Evolutionary conservation across 2,888 invertebrate species (phyloP), one percentile per base, ranked within the genome.

Genomic region (Apotomis turbidana): DNA sequence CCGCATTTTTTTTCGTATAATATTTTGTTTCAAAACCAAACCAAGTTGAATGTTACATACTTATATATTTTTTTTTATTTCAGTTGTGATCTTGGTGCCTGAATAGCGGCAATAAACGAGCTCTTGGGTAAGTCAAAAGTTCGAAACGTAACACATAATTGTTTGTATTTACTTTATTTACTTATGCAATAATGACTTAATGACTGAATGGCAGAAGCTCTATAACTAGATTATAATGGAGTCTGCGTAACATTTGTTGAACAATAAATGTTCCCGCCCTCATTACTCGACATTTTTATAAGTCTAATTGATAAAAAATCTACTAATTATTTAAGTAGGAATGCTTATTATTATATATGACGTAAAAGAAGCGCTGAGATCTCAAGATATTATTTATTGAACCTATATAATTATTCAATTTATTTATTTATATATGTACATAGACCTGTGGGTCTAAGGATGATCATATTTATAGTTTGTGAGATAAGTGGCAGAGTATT

Each of bases 181-280:
- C 58, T 70, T 64, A 62, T 66, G 67, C 67, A 68, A 71, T 67
- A 71, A 71, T 71, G 68, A 58, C 62, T 55, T 67, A 71, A 71
- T 71, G 68, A 58, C 62, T 55, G 59, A 44, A 71, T 71, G 55
- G 36, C n/a, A 44, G 10, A 59, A 27, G 38, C 51, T 51, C 10
- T 68, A n/a, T 71, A 68, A 71, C 68, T 63, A 59, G 58, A 68
- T 58, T 72, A 58, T 72, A 68, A 68, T 71, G 15, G 61, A 27
- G 52, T 49, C 52, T n/a, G 57, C 57, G 57, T 67, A 61, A 68
- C 60, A 36, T 61, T 38, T 12, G 12, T 57, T 54, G 46, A 54
- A 68, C 61, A 69, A 55, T 69, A 13, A 59, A 59, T 55, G 44
- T 61, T 69, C 36, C 46, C 68, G 61, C 61, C 54, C 60, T 61